Base-by-base conservation (phyloP, 1,140 invertebrate genomes). In the Brachionus manjavacas region DNA sequence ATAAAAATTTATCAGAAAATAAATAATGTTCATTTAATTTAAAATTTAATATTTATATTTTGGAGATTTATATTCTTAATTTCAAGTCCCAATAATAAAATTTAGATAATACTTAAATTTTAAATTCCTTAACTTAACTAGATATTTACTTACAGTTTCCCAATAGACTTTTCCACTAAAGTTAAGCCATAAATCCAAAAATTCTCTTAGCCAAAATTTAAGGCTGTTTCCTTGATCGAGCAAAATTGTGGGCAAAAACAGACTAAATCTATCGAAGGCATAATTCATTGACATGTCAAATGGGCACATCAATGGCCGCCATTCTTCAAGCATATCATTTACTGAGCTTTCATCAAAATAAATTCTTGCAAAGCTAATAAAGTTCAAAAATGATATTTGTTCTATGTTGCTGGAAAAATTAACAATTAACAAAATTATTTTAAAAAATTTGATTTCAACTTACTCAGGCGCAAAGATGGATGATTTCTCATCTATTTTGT, bases 301-400 rank as follows among this genome's bases (percentile, higher is more conserved):
- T 83, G 94, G 92, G 89, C 93, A 93, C 86, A 95, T 87, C 80
- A 92, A 90, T n/a, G 95, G 95, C 78, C 93, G 91, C 86, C 94
- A 92, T 89, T 95, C 93, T 85, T 94, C 94, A 83, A 97, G 88
- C 86, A 98, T 96, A 90, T 97, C 95, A 89, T 93, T 92, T 0
- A 95, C 96, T 1, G 95, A 92, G n/a, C 89, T 88, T n/a, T 92
- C 86, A 7, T 92, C 91, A 87, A 95, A 95, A 88, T 94, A 95
- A 9, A 68, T 16, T n/a, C 81, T 12, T 23, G 60, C 35, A 31
- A 43, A 52, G 8, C 81, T 52, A 9, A 83, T 25, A 35, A 68
- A 83, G 28, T 39, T 68, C 16, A 83, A 14, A 39, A 83, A 83
- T 3, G 81, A 70, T 28, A 49, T 70, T 46, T 81, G 49, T 60